phyloP scores from a whole-genome alignment of 2,113 vertebrate genomes.

The Cyanocitta stelleri region DNA sequence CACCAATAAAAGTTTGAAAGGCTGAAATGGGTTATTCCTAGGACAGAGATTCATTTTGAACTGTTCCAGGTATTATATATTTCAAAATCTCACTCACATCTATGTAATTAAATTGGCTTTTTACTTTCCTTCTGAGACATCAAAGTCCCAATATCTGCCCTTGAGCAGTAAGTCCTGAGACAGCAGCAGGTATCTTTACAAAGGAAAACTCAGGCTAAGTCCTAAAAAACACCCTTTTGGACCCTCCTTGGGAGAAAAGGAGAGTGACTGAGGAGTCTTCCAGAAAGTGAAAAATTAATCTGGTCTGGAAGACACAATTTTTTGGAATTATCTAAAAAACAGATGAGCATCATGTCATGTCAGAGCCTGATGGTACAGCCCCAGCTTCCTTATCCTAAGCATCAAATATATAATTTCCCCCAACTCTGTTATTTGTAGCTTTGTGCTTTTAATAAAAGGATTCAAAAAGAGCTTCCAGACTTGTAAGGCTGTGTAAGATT shows the following conservation, averaged over 20 bases:
- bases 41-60: not conserved
- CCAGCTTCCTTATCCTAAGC: not conserved
- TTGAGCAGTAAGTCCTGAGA: not conserved
- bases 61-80: not conserved
- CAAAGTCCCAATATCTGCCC: not conserved
- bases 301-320: not conserved
- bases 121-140: not conserved
- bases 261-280: not conserved
- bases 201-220: not conserved
- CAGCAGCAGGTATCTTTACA: not conserved
- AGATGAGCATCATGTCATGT: not conserved
- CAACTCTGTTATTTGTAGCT: not conserved
- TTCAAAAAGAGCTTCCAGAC: not conserved
- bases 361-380: not conserved
- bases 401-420: not conserved
- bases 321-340: not conserved
- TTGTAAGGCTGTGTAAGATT: not conserved
- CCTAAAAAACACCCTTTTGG: not conserved
- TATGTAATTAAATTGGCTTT: not conserved
- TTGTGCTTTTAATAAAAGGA: not conserved
- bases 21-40: not conserved
- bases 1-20: not conserved
- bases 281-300: not conserved
- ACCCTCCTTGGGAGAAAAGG: not conserved
- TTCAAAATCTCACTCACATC: not conserved